Percentiles rank a stretch among this genome's conserved stretches.
phyloP scores from a whole-genome alignment of 1,140 invertebrate species.

The Formica selysi region DNA sequence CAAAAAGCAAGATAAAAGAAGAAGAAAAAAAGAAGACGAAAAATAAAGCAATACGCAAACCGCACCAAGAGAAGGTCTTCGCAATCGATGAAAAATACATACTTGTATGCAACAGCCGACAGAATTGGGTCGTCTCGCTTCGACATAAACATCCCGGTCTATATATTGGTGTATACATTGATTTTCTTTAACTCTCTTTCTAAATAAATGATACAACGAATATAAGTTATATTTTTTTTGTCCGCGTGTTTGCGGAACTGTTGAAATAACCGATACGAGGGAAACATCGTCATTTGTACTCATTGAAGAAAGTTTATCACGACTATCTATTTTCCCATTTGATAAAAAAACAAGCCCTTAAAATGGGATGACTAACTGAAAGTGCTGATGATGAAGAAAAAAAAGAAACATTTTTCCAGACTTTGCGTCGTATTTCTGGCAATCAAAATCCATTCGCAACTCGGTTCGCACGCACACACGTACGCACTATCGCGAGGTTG shows the following conservation, averaged over 20 bases:
- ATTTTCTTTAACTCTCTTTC: not conserved
- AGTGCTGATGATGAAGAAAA: not conserved
- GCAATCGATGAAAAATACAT: conserved; percentile 48
- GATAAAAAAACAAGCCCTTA: not conserved
- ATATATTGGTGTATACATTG: not conserved
- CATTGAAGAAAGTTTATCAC: no score
- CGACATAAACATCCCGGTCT: conserved; percentile 17
- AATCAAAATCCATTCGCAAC: conserved; percentile 47
- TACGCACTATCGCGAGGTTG: conserved; percentile 42
- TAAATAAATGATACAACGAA: conserved; percentile 30
- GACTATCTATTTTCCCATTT: not conserved
- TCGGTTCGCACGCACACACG: conserved; percentile 39
- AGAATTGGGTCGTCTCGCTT: conserved; percentile 33
- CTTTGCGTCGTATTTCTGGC: conserved; percentile 13
- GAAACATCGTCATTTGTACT: not conserved
- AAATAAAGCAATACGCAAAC: conserved; percentile 14
- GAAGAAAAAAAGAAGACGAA: conserved; percentile 15
- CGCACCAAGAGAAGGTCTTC: not conserved
- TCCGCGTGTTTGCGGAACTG: not conserved
- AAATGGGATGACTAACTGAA: not conserved
- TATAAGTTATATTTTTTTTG: not conserved
- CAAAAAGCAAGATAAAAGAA: not conserved
- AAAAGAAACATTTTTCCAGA: not conserved
- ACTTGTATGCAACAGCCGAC: conserved; percentile 46
- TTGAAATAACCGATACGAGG: not conserved